A percentile compares a stretch with the other conserved stretches of the same genome.
Conservation (phyloP, 2,888 invertebrate genomes). For the Epinotia brunnichana region DNA sequence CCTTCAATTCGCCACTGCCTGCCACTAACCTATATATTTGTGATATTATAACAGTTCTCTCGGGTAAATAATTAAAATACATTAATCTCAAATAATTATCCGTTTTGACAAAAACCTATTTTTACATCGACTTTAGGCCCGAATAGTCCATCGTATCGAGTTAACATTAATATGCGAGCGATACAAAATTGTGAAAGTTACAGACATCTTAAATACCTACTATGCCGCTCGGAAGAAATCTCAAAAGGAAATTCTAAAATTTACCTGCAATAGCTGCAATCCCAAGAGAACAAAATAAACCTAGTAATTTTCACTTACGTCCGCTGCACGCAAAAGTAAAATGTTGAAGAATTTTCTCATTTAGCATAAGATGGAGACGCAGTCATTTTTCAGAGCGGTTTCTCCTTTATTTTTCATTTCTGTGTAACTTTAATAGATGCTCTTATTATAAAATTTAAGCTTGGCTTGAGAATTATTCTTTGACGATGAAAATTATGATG, state of each 20-base stretch:
- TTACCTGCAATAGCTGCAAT: neutral
- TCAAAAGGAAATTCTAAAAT: neutral
- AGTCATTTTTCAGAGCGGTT: slow-evolving; percentile 23
- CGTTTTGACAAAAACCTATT: too few relatives aligned
- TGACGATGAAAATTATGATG: neutral
- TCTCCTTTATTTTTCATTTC: slow-evolving; percentile 17
- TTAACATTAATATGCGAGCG: too few relatives aligned
- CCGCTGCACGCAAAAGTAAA: slow-evolving; percentile 13
- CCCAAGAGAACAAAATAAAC: slow-evolving; percentile 1
- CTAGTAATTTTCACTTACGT: neutral
- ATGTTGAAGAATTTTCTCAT: slow-evolving; percentile 34
- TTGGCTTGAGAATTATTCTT: neutral
- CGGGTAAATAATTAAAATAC: too few relatives aligned
- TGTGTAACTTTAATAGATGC: slow-evolving; percentile 1
- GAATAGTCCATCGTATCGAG: too few relatives aligned
- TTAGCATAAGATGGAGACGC: slow-evolving; percentile 29
- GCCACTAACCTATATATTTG: too few relatives aligned
- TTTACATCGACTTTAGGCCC: too few relatives aligned
- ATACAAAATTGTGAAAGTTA: too few relatives aligned
- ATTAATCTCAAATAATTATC: too few relatives aligned
- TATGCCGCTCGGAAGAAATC: neutral
- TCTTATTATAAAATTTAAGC: slow-evolving; percentile 1
- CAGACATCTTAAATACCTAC: neutral
- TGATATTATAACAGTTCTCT: too few relatives aligned
- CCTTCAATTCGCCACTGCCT: too few relatives aligned